A percentile compares a stretch with the other conserved stretches of the same genome.
Conservation (phyloP, 2,888 invertebrate genomes). For the Ceramica pisi region DNA sequence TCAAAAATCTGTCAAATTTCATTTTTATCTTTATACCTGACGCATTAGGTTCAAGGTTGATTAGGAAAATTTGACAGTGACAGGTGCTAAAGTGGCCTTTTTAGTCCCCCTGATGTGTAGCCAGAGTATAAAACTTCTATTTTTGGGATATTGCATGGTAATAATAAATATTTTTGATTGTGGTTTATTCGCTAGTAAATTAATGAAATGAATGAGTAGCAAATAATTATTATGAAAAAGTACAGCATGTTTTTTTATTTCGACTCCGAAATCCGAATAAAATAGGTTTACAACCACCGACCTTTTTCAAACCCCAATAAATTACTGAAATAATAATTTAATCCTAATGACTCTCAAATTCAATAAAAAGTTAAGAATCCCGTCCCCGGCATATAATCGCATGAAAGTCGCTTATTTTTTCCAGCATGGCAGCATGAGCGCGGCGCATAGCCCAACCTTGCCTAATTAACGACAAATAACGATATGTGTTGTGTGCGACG, state of each 20-base stretch:
- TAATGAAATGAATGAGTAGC: background rate
- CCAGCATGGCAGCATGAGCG: slow-evolving; percentile 88
- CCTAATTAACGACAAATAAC: slow-evolving; percentile 71
- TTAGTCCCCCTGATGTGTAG: too few relatives aligned
- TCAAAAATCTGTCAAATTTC: too few relatives aligned
- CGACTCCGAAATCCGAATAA: background rate
- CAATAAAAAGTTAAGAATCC: slow-evolving; percentile 5
- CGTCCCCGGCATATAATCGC: slow-evolving; percentile 67
- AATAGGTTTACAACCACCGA: background rate
- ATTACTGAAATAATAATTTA: background rate
- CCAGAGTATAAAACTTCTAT: background rate
- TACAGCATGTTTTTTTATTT: background rate
- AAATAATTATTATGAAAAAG: background rate
- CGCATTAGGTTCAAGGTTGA: too few relatives aligned
- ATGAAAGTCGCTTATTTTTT: slow-evolving; percentile 81
- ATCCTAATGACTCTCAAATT: slow-evolving; percentile 9
- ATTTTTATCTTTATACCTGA: too few relatives aligned
- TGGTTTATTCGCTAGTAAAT: background rate
- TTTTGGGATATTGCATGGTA: slow-evolving; percentile 33
- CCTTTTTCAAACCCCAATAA: background rate
- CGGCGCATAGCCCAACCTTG: slow-evolving; percentile 80
- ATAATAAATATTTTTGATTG: slow-evolving; percentile 8
- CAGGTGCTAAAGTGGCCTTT: too few relatives aligned
- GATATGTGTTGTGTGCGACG: slow-evolving; percentile 75
- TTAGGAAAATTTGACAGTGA: too few relatives aligned